These are phyloP conservation scores for Acinonyx jubatus DNA, from an alignment of 2,113 vertebrate species.

Conservation along the genomic window DNA sequence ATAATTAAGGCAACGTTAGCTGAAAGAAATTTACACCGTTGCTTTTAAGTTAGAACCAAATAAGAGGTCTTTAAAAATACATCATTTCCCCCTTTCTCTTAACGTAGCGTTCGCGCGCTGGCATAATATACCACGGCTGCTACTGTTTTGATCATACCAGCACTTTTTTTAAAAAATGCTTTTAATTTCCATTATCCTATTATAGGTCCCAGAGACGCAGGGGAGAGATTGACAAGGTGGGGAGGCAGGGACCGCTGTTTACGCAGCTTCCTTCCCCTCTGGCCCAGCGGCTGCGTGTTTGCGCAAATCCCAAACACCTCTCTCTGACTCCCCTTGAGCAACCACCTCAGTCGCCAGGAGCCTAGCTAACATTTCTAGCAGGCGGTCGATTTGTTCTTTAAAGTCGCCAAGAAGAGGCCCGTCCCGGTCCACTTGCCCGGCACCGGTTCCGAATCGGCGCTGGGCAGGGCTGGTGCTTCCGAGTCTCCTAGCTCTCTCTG, in stretches of 20 bases:
- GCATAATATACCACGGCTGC: conserved; percentile 80
- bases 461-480: background rate
- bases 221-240: background rate
- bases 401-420: background rate
- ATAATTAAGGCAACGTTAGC: conserved; percentile 87
- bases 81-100: conserved; percentile 83
- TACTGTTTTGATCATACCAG: conserved; percentile 82
- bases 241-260: background rate
- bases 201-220: conserved; percentile 18
- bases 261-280: background rate
- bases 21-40: conserved; percentile 83
- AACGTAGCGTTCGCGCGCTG: conserved; percentile 62
- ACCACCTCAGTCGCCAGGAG: background rate
- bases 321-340: background rate
- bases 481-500: background rate
- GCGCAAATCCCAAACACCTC: background rate
- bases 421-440: background rate
- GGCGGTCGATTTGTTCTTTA: background rate
- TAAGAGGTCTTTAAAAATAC: conserved; percentile 82
- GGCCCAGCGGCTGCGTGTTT: background rate
- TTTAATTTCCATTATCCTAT: conserved; percentile 78
- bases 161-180: conserved; percentile 52
- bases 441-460: background rate
- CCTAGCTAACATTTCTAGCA: background rate
- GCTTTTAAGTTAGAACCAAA: conserved; percentile 84